Evolutionary conservation across 2,888 invertebrate genomes (phyloP), one percentile per base, ranked within the genome.

Genomic region (Nephrotoma appendiculata): DNA sequence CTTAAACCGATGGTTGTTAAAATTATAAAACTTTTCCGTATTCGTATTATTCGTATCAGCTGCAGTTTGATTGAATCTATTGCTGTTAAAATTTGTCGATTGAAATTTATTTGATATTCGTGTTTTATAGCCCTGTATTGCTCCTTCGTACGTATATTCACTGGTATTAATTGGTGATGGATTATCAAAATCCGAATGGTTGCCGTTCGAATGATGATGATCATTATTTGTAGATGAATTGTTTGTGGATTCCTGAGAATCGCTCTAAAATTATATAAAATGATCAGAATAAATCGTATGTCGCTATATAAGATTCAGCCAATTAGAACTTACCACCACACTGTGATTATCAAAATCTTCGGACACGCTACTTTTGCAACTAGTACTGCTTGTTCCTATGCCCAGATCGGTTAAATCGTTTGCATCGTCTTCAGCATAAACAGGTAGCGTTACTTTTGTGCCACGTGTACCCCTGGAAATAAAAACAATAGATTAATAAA

Each of bases 91-190:
- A 42, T 42, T 43, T 44, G 85, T 71, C 41, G 87, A 71, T 86
- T 87, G 87, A 87, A 89, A 89, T 44, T 94, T 93, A 89, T 93
- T 93, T 57, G 94, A 94, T 89, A 95, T 96, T 88, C 96, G 93
- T 86, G 96, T 95, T 89, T 96, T 95, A 91, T 97, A 97, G 89
- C 96, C 95, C 90, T 97, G 95, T 89, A 97, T 97, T 89, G 97
- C 96, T 89, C 96, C 95, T 91, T 97, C 97, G 91, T 96, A 97
- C 0, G 96, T 96, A 91, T 96, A 97, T 90, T 96, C 96, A 89
- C 96, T 94, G 45, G 94, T 94, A 91, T 95, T 94, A 88, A 94
- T 94, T 87, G 94, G 94, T 89, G 94, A 94, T 88, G 94, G 94
- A 52, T 95, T 94, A 89, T 95, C 95, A 92, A 95, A 95, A 91